Base-by-base conservation (phyloP, 2,113 vertebrate species). In the Lucifuga dentata region DNA sequence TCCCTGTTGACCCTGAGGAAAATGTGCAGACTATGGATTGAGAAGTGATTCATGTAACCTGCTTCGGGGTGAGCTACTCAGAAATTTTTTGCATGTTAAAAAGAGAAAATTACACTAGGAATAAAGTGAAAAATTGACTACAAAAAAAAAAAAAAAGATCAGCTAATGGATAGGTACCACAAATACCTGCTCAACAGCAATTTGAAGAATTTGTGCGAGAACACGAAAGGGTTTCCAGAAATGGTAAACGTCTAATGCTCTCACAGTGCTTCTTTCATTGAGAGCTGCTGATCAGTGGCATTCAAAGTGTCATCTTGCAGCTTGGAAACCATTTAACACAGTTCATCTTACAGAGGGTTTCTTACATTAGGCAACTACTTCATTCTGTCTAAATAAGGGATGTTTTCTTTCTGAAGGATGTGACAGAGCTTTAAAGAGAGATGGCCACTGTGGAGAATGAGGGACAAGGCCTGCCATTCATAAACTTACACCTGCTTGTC, bases 401-500 rank as follows among this genome's bases (percentile, higher is more conserved):
- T 78, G 83, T 90, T 90, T 89, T 90, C 76, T 87, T 79, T 78
- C 81, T 77, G 50, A 49, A 72, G 73, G 81, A 81, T 71, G 84
- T 87, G 76, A 81, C 80, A 80, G 87, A 89, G 80, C 49, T 59
- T 80, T 51, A 63, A 82, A 87, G 80, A 77, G 77, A 71, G 76
- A 81, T 85, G 76, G 82, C 71, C 63, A 72, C 83, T 70, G 65
- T 40, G 68, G 58, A 73, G 76, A 66, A 55, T 23, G 50, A 41
- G 63, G 80, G 81, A 94, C 90, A 94, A 94, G 88, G 91, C 73
- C 74, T 52, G 58, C 87, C 87, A 90, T 93, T 93, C 90, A 93
- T 88, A 85, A 62, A 50, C 63, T 16, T 89, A 86, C 91, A 93
- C 90, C 92, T 92, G 91, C 92, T 84, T 71, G 74, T 73, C 67